Evolutionary conservation across 2,888 invertebrate genomes (phyloP), one percentile per base, ranked within the genome.

Genomic region (Amaurobius ferox): DNA sequence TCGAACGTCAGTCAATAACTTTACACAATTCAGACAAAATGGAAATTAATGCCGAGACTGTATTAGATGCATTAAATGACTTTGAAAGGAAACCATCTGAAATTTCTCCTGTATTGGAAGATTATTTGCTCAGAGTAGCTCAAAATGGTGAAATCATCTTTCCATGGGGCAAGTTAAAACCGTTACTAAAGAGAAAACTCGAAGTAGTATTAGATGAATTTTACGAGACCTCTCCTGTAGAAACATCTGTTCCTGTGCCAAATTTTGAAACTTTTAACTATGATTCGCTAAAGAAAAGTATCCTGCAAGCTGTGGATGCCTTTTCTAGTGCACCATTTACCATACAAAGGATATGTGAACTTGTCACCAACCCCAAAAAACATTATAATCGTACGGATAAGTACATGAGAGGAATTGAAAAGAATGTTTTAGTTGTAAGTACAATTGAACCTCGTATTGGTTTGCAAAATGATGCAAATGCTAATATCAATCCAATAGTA

Each of bases 321-420:
- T 87, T 87, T 55, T 97, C 96, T 91, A 96, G 91, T 91, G 97
- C 98, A 7, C 98, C 98, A 0, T 98, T 98, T 91, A 98, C 98
- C 23, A 95, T 98, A 88, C 98, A 98, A 92, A 94, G 99, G 89
- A 94, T 99, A 87, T 98, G 98, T 92, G 99, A 99, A 92, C 93
- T 99, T 32, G 92, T 99, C 1, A 96, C 96, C 2, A 94, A 95
- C 89, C 98, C 99, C 0, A 94, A 95, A 28, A 97, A 96, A 91
- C 98, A 99, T 91, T 99, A 99, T 92, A 96, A 96, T 90, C 94
- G 97, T 87, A 95, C 97, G 87, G 99, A 98, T 91, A 99, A 99
- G 91, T 99, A 96, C 91, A 96, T 99, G 95, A 93, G 98, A 85
- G 99, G 98, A 0, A 93, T 99, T 86, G 99, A 99, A 91, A 99